phyloP scores from a whole-genome alignment of 1,140 invertebrate species.

The Aphelinus certus region DNA sequence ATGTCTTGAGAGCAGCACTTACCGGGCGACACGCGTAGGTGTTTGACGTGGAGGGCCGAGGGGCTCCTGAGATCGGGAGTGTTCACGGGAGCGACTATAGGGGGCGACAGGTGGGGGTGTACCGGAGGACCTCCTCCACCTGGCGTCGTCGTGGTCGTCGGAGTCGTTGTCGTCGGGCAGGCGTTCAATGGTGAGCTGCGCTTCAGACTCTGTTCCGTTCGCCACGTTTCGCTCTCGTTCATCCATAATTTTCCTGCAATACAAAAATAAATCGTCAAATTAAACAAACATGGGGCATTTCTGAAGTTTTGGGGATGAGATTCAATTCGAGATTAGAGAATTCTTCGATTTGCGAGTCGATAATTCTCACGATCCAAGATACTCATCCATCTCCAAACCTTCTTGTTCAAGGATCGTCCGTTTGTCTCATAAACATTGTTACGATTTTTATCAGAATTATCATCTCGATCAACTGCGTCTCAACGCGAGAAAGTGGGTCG shows the following conservation, averaged over 20 bases:
- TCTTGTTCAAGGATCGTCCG: no score
- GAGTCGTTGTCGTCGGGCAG: slow-evolving; percentile 54
- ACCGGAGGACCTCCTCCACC: slow-evolving; percentile 47
- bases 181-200: slow-evolving; percentile 52
- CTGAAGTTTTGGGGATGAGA: no score
- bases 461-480: no score
- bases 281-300: no score
- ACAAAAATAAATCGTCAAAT: no score
- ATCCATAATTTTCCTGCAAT: slow-evolving; percentile 62
- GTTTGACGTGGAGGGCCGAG: slow-evolving; percentile 56
- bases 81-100: slow-evolving; percentile 57
- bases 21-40: slow-evolving; percentile 59
- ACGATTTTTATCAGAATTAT: no score
- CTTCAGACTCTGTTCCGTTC: slow-evolving; percentile 59
- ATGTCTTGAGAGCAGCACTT: slow-evolving; percentile 34
- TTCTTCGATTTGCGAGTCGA: no score
- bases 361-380: no score
- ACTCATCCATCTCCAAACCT: no score
- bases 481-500: no score
- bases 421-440: no score
- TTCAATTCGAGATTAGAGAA: no score
- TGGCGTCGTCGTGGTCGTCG: slow-evolving; percentile 52
- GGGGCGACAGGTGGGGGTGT: slow-evolving; percentile 61
- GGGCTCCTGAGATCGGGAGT: slow-evolving; percentile 60
- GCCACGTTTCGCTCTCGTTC: slow-evolving; percentile 61